Evolutionary conservation across 2,113 vertebrate species (phyloP).

Genomic region (Emydura subglobosa): DNA sequence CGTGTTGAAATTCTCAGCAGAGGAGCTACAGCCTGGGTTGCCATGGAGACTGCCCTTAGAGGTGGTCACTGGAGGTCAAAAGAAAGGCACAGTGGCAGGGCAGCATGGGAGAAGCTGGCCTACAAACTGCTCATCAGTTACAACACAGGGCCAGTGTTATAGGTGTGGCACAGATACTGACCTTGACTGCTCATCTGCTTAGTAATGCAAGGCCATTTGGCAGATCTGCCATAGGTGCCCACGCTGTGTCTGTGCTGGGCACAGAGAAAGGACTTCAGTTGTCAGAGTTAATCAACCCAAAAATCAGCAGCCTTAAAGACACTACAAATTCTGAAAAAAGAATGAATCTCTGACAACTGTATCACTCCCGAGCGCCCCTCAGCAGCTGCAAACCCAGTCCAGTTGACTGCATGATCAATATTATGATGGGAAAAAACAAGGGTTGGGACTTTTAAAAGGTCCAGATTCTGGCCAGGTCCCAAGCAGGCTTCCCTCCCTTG

Average conservation of each 20-base stretch:
- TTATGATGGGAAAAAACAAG: background rate
- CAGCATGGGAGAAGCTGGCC: background rate
- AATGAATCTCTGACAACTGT: background rate
- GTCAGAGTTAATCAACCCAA: background rate
- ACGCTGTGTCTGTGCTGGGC: background rate
- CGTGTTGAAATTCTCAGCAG: background rate
- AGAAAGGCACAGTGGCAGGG: accelerated
- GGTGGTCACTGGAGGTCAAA: background rate
- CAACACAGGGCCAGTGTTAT: background rate
- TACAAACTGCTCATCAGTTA: background rate
- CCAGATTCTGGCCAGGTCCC: too few relatives aligned
- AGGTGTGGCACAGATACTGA: background rate
- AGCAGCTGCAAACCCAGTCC: background rate
- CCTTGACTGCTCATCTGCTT: background rate
- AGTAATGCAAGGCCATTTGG: background rate
- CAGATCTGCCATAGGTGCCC: too few relatives aligned
- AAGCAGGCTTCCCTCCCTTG: background rate
- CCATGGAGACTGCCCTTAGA: accelerated
- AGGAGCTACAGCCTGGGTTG: background rate
- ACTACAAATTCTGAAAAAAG: background rate
- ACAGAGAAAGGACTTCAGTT: background rate
- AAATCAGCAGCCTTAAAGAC: background rate
- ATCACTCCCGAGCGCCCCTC: too few relatives aligned
- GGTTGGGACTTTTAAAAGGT: too few relatives aligned
- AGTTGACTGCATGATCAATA: background rate